Percentiles rank a stretch among this genome's conserved stretches.
phyloP scores from a whole-genome alignment of 2,113 vertebrate species.

The Alethe castanea region DNA sequence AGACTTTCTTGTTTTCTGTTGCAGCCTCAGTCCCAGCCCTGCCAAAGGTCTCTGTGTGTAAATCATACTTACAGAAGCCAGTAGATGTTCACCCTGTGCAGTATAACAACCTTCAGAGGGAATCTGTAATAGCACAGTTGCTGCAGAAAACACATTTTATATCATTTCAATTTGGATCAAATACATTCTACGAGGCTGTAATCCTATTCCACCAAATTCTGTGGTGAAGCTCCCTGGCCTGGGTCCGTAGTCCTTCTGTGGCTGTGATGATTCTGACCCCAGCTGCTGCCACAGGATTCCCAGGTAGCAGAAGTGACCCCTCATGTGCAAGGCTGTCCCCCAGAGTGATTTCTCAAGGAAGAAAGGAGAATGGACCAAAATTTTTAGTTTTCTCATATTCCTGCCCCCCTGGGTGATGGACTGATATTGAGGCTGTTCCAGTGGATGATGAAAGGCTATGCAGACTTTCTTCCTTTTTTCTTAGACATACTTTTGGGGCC shows the following conservation, averaged over 20 bases:
- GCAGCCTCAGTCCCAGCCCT: not conserved
- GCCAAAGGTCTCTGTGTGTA: constrained; percentile 9
- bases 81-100: not conserved
- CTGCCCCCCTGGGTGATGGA: not conserved
- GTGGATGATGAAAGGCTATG: not conserved
- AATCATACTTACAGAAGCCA: not conserved
- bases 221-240: not conserved
- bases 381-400: not conserved
- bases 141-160: not conserved
- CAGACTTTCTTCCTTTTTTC: not conserved
- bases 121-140: not conserved
- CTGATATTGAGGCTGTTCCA: not conserved
- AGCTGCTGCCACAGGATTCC: not conserved
- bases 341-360: not conserved
- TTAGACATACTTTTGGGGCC: not conserved
- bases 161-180: not conserved
- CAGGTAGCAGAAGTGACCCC: not conserved
- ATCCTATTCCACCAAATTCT: not conserved
- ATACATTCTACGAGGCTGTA: not conserved
- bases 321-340: not conserved
- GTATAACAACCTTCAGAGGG: not conserved
- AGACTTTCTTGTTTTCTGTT: not conserved
- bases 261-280: not conserved
- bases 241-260: not conserved
- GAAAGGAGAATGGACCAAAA: not conserved